These are phyloP conservation scores for Danio choprae DNA, from an alignment of 2,797 vertebrate species.

Conservation along the genomic window DNA sequence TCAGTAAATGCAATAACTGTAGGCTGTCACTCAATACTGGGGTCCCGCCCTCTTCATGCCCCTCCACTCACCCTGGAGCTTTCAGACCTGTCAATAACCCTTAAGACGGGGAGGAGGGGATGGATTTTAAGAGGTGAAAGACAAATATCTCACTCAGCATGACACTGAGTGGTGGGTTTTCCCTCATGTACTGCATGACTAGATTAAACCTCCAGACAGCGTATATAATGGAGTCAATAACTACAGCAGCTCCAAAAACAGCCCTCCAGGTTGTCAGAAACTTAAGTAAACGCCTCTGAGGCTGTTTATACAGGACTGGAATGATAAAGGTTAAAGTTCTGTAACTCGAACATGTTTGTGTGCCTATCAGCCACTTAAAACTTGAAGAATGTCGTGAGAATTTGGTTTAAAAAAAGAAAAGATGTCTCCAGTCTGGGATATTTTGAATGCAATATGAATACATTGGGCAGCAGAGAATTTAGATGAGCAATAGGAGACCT, in stretches of 20 bases:
- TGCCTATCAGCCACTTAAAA: slow-evolving; percentile 19
- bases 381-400: slow-evolving; percentile 24
- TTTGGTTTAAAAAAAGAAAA: neutral
- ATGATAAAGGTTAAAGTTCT: slow-evolving; percentile 40
- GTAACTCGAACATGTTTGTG: slow-evolving; percentile 20
- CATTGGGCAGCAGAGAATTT: neutral
- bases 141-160: slow-evolving; percentile 56
- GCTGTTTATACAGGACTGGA: slow-evolving; percentile 40
- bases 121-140: slow-evolving; percentile 59
- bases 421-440: neutral
- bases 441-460: neutral
- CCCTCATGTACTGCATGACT: slow-evolving; percentile 26
- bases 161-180: slow-evolving; percentile 28
- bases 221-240: slow-evolving; percentile 30
- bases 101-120: slow-evolving; percentile 30
- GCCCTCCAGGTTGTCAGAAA: slow-evolving; percentile 27
- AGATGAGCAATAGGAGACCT: too few relatives aligned
- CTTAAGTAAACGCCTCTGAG: slow-evolving; percentile 7
- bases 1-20: slow-evolving; percentile 61
- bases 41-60: slow-evolving; percentile 58
- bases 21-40: slow-evolving; percentile 63
- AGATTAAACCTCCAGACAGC: slow-evolving; percentile 23
- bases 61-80: slow-evolving; percentile 58
- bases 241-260: slow-evolving; percentile 18
- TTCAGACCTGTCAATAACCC: slow-evolving; percentile 69